These are phyloP conservation scores for Phoeniculus purpureus DNA, from an alignment of 2,797 vertebrate species.

Conservation along the genomic window DNA sequence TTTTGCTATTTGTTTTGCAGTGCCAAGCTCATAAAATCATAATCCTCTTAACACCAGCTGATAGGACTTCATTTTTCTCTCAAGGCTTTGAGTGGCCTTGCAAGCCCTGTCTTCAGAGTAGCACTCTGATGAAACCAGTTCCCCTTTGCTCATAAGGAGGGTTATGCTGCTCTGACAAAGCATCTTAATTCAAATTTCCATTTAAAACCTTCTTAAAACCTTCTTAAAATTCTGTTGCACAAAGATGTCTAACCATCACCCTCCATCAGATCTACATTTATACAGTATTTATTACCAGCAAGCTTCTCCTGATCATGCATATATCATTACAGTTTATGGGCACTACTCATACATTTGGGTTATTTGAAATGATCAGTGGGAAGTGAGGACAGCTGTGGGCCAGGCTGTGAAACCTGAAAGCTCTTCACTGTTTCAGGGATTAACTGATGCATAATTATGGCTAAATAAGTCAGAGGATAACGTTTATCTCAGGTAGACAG, in stretches of 20 bases:
- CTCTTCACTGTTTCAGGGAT: background rate
- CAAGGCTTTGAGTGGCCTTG: background rate
- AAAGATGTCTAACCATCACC: background rate
- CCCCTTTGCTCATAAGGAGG: background rate
- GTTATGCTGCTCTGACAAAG: background rate
- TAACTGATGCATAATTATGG: background rate
- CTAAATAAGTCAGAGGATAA: background rate
- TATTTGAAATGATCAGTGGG: background rate
- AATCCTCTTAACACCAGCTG: background rate
- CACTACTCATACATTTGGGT: background rate
- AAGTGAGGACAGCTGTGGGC: background rate
- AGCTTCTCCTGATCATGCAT: background rate
- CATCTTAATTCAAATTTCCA: slow-evolving; percentile 15
- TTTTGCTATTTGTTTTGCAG: background rate
- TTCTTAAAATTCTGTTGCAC: background rate
- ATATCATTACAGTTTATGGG: background rate
- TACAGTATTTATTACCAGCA: background rate
- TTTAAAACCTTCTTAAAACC: background rate
- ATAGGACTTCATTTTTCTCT: background rate
- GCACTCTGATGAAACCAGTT: background rate
- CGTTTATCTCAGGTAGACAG: rapidly evolving
- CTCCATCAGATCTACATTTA: background rate
- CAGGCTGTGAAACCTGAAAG: background rate
- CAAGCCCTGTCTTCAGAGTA: background rate
- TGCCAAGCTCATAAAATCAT: background rate